These are phyloP conservation scores for Dendronephthya gigantea DNA, from an alignment of 64 coral and sea anemone species.

Conservation along the genomic window DNA sequence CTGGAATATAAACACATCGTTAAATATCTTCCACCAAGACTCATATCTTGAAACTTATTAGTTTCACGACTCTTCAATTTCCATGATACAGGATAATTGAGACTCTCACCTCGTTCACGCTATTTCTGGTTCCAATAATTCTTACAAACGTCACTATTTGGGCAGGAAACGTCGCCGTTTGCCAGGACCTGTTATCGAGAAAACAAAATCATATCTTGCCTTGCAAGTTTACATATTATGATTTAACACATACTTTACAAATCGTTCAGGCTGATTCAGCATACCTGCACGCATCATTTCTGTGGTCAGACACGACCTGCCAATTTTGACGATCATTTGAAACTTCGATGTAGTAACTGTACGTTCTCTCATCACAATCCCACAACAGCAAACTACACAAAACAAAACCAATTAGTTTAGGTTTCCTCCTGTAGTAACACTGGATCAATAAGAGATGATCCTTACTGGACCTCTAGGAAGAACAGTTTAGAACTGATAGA, in stretches of 20 bases:
- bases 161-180: conserved; percentile 45
- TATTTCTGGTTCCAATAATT: conserved; percentile 85
- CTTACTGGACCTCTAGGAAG: too few species aligned
- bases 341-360: conserved; percentile 87
- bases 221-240: too few species aligned
- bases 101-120: conserved; percentile 86
- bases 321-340: conserved; percentile 81
- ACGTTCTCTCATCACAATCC: conserved; percentile 90
- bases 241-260: too few species aligned
- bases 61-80: background rate
- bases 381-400: conserved; percentile 65
- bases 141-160: conserved; percentile 71
- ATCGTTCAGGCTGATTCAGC: too few species aligned
- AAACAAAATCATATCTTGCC: background rate
- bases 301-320: conserved; percentile 60
- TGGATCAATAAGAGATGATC: too few species aligned
- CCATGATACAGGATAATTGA: too few species aligned
- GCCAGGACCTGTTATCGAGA: conserved; percentile 72
- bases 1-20: background rate
- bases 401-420: background rate
- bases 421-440: too few species aligned
- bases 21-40: background rate
- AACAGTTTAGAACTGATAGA: too few species aligned
- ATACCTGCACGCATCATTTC: conserved; percentile 77
- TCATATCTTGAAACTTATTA: background rate